Percentiles rank a stretch among this genome's conserved stretches.
Conservation (phyloP, 2,113 vertebrate species). For the Progne subis region DNA sequence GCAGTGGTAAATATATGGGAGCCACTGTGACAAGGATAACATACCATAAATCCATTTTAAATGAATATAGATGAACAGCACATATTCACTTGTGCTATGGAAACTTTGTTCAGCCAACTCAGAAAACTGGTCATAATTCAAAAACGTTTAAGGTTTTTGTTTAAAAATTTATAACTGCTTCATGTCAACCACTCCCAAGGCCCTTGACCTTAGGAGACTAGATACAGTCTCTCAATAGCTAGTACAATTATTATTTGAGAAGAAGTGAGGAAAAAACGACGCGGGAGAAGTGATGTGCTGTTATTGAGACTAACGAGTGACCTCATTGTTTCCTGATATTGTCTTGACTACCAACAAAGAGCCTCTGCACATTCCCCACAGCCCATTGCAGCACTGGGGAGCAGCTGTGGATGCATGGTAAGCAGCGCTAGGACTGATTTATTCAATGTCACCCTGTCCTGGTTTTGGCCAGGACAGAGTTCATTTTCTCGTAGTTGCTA, state of each 20-base stretch:
- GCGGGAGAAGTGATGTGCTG: not conserved
- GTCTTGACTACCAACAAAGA: not conserved
- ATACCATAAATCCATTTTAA: slow-evolving; percentile 32
- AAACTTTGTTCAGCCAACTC: not conserved
- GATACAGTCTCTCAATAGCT: not conserved
- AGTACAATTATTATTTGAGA: not conserved
- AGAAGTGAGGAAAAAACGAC: not conserved
- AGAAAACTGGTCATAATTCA: not conserved
- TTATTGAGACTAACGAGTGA: not conserved
- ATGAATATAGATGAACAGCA: not conserved
- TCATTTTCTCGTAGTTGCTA: fast-evolving
- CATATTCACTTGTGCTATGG: not conserved
- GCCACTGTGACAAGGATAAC: slow-evolving; percentile 3
- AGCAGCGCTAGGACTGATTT: not conserved
- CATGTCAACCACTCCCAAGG: not conserved
- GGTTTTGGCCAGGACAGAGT: not conserved
- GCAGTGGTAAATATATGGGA: not conserved
- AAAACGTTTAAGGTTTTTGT: not conserved
- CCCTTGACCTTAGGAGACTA: not conserved
- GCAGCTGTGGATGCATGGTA: not conserved
- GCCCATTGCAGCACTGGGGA: not conserved
- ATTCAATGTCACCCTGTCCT: not conserved
- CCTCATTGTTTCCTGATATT: not conserved
- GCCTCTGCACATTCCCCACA: not conserved
- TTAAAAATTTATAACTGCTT: not conserved